These are phyloP conservation scores for Paraescarpia echinospica DNA, from an alignment of 1,140 invertebrate species.

Conservation along the genomic window DNA sequence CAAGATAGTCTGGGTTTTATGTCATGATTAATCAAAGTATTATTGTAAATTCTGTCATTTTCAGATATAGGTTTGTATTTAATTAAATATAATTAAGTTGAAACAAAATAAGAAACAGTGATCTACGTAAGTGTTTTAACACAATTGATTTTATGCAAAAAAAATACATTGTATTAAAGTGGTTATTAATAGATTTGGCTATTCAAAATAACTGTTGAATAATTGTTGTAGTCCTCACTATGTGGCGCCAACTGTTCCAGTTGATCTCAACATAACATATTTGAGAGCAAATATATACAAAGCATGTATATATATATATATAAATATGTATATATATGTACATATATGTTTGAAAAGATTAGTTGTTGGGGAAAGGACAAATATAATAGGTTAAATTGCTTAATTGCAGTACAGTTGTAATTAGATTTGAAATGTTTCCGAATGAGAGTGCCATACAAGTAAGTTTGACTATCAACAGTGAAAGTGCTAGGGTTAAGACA, in stretches of 20 bases:
- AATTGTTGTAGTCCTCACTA: not conserved
- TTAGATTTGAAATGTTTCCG: not conserved
- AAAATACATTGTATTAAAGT: too few relatives aligned
- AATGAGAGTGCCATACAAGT: not conserved
- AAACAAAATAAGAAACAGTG: too few relatives aligned
- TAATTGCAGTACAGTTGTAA: not conserved
- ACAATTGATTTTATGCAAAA: too few relatives aligned
- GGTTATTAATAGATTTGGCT: too few relatives aligned
- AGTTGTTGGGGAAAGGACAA: too few relatives aligned
- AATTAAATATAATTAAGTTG: not conserved
- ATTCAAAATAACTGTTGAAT: not conserved
- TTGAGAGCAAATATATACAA: not conserved
- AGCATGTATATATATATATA: not conserved
- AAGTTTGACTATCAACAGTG: not conserved
- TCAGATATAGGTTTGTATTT: not conserved
- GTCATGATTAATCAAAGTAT: not conserved
- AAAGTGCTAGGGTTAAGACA: not conserved
- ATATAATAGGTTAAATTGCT: not conserved
- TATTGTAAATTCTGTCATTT: not conserved
- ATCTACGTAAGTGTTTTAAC: too few relatives aligned
- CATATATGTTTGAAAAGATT: not conserved
- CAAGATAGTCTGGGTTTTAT: too few relatives aligned
- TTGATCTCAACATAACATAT: not conserved
- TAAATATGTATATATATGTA: not conserved
- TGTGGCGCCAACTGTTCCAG: not conserved